Conservation (phyloP, 2,888 invertebrate species). For the Apodemia zela region DNA sequence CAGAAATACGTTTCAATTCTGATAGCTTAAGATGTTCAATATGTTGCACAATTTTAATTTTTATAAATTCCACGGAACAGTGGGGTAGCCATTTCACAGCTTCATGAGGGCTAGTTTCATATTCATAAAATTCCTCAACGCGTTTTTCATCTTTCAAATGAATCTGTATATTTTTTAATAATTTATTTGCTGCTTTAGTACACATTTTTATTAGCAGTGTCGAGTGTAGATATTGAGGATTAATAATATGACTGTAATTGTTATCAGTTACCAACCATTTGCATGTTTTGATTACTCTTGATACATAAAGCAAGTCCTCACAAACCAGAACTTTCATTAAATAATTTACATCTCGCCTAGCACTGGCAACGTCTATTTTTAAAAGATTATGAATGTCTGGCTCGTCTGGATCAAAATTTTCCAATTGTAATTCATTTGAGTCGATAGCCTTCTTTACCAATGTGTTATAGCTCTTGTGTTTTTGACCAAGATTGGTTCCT, state of each 20-base stretch:
- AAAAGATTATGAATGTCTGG: conserved; percentile 48
- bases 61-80: conserved; percentile 51
- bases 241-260: conserved; percentile 53
- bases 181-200: conserved; percentile 48
- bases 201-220: conserved; percentile 55
- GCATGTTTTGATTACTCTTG: conserved; percentile 52
- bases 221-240: conserved; percentile 51
- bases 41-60: conserved; percentile 41
- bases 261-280: conserved; percentile 56
- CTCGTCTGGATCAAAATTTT: conserved; percentile 36
- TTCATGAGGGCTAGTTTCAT: conserved; percentile 37
- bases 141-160: conserved; percentile 49
- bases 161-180: conserved; percentile 49
- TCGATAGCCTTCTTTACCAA: conserved; percentile 38
- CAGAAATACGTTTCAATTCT: conserved; percentile 47
- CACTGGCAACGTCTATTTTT: conserved; percentile 54
- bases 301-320: conserved; percentile 54
- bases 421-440: conserved; percentile 25
- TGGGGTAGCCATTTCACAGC: conserved; percentile 55
- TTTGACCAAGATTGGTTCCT: conserved; percentile 44
- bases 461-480: conserved; percentile 47
- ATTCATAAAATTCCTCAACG: conserved; percentile 51
- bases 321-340: conserved; percentile 49
- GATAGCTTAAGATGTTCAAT: conserved; percentile 30
- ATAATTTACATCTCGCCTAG: conserved; percentile 47